phyloP scores from a whole-genome alignment of 2,888 invertebrate species.

The Elysia crispata region DNA sequence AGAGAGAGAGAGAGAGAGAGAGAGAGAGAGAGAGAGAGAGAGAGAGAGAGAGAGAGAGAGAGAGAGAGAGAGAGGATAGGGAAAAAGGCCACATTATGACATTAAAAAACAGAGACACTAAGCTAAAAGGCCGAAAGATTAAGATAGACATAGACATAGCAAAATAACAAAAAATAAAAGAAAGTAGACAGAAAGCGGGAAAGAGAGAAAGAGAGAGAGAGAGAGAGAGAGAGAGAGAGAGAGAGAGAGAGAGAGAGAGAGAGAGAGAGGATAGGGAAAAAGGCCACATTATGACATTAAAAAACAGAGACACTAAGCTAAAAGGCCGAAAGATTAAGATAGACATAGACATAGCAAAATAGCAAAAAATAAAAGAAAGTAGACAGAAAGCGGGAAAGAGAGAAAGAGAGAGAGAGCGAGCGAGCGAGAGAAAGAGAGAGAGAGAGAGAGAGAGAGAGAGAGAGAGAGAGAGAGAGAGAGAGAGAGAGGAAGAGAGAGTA shows the following conservation, averaged over 20 bases:
- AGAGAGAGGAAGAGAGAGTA: too few species aligned
- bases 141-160: not conserved
- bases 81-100: not conserved
- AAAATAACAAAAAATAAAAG: too few species aligned
- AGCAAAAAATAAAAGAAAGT: too few species aligned
- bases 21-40: conserved; percentile 15
- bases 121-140: not conserved
- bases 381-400: too few species aligned
- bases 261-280: not conserved
- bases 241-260: not conserved
- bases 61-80: not conserved
- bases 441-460: too few species aligned
- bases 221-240: conserved; percentile 18
- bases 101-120: too few species aligned
- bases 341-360: not conserved
- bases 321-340: not conserved
- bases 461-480: too few species aligned
- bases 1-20: not conserved
- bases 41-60: conserved; percentile 10
- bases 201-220: conserved; percentile 6
- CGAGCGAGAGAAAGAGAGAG: too few species aligned
- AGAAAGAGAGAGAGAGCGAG: too few species aligned
- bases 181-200: too few species aligned
- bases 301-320: too few species aligned
- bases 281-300: not conserved